Percentiles rank a stretch among this genome's conserved stretches.
Evolutionary conservation across 2,797 vertebrate genomes (phyloP).

Genomic region (Acomys russatus): DNA sequence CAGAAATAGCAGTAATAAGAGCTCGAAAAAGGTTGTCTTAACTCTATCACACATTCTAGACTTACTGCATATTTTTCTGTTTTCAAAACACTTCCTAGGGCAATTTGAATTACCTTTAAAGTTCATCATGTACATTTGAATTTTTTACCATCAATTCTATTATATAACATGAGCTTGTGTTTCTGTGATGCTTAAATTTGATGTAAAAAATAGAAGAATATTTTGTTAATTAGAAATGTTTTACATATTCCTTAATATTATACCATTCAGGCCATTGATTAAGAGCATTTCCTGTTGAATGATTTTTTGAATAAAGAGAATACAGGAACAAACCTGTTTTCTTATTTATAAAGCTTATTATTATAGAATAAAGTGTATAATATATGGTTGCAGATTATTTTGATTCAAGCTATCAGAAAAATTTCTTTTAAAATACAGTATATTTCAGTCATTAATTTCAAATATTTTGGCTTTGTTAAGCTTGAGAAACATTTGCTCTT

Average conservation of each 20-base stretch:
- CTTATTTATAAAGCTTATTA: slow-evolving; percentile 31
- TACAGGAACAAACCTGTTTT: slow-evolving; percentile 45
- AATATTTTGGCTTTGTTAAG: background rate
- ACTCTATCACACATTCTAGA: slow-evolving; percentile 38
- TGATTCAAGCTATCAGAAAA: background rate
- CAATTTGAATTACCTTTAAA: slow-evolving; percentile 71
- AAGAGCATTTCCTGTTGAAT: slow-evolving; percentile 25
- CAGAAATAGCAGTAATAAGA: slow-evolving; percentile 19
- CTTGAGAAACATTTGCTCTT: background rate
- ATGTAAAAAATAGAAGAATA: slow-evolving; percentile 55
- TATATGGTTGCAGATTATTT: background rate
- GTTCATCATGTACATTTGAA: slow-evolving; percentile 71
- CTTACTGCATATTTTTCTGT: slow-evolving; percentile 48
- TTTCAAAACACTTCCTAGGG: slow-evolving; percentile 69
- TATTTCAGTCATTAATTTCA: background rate
- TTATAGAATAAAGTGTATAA: slow-evolving; percentile 11
- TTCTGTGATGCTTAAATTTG: slow-evolving; percentile 69
- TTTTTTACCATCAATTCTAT: slow-evolving; percentile 61
- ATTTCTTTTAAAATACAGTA: background rate
- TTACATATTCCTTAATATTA: slow-evolving; percentile 60
- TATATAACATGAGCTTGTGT: slow-evolving; percentile 30
- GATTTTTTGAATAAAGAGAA: slow-evolving; percentile 23
- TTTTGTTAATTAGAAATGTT: slow-evolving; percentile 59
- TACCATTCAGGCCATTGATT: slow-evolving; percentile 41
- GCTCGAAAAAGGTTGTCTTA: slow-evolving; percentile 9